Evolutionary conservation across 2,888 invertebrate species (phyloP), one percentile per base, ranked within the genome.

Genomic region (Spicauda simplicius): DNA sequence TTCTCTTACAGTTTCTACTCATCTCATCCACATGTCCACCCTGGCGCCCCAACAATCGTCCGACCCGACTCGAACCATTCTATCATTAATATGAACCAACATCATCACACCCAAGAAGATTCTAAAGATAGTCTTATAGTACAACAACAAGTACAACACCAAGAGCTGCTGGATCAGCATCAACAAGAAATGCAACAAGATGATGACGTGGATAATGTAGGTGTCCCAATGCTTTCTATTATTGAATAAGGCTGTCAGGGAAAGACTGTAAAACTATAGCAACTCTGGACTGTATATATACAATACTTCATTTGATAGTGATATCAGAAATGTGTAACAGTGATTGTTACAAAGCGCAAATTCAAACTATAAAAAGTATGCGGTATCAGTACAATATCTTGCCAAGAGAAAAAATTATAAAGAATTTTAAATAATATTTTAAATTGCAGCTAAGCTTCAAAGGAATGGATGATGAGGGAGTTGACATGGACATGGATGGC

Each of bases 391-490:
- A 4, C 25, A 25, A 25, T 25, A 4, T 25, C 25, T 25, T 25
- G 3, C 25, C 25, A 25, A 5, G 5, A 25, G 25, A 25, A 25
- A 25, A 7, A 6, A 5, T 48, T 6, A 6, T 33, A 8, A 33
- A 48, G 16, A 4, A 16, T 16, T 48, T 25, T 25, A 48, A 19
- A 30, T n/a, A 59, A 52, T 52, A 7, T 30, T 64, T 19, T 18
- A 10, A 18, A 55, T 86, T 84, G 30, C 85, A 93, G 93, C 74
- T 93, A 70, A 93, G 91, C 81, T 93, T 92, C 76, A 93, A 93
- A 81, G 92, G 91, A 64, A 92, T 93, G 91, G 93, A 93, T 50
- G 93, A 93, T 77, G 93, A 93, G 79, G 93, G 92, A 37, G 93
- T 93, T 64, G 93, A 92, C 69, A 85, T 93, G 87, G 93, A 93